Conservation (phyloP, 2,797 vertebrate species). For the Malurus leucopterus region DNA sequence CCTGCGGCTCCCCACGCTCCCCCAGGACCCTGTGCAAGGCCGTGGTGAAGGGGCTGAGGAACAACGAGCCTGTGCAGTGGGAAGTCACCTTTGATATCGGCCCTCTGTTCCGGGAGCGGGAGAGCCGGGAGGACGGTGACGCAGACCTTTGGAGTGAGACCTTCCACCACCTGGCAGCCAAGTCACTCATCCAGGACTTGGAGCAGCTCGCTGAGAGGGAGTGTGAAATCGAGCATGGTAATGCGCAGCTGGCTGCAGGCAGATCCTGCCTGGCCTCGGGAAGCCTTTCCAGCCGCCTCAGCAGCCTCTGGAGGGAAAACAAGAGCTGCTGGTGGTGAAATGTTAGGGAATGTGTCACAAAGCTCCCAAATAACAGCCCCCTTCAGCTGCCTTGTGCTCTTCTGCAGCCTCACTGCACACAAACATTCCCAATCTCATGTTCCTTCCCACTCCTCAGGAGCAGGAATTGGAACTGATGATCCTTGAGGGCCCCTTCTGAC, state of each 20-base stretch:
- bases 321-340: neutral
- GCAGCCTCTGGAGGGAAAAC: neutral
- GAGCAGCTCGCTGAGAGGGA: constrained; percentile 88
- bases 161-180: constrained; percentile 91
- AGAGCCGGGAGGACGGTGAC: constrained; percentile 63
- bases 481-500: neutral
- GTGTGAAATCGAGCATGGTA: constrained; percentile 89
- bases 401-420: neutral
- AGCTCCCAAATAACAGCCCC: neutral
- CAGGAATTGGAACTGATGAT: neutral
- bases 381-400: neutral
- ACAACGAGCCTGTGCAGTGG: constrained; percentile 82
- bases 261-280: rapidly evolving
- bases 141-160: constrained; percentile 89
- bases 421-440: rapidly evolving
- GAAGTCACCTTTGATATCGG: constrained; percentile 88
- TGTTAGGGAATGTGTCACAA: neutral
- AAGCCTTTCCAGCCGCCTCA: neutral
- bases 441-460: neutral
- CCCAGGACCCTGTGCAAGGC: constrained; percentile 79
- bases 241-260: neutral
- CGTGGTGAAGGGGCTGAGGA: constrained; percentile 84
- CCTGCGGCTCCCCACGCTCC: neutral
- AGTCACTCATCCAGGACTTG: constrained; percentile 88
- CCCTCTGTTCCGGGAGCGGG: constrained; percentile 76